Base-by-base conservation (phyloP, 2,888 invertebrate genomes). In the Trissolcus brochymenae region DNA sequence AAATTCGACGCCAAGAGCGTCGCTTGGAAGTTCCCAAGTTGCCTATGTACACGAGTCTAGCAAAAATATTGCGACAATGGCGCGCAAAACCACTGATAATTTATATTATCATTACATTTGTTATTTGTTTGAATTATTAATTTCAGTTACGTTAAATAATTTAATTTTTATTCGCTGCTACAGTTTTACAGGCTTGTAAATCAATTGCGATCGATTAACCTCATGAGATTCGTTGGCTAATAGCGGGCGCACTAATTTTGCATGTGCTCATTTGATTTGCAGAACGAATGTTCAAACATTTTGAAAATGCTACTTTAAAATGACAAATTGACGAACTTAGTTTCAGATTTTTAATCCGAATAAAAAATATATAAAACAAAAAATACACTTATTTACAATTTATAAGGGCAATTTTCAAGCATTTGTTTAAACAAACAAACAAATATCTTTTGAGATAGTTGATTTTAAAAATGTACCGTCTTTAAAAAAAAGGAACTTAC, bases 31-130 rank as follows among this genome's bases (percentile, higher is more conserved):
- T 68, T 61, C 9, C 35, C 35, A 46, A 67, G 29, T 75, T 25
- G 74, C 74, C 53, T 68, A 62, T 74, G 40, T 68, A 74, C 74
- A 74, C 17, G 51, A 51, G 67, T 74, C 59, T 74, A 74, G 74
- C 74, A 74, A 67, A 74, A 74, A 74, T 74, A 74, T 67, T 60
- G 4, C 29, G 74, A 74, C 61, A 61, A 25, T 55, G 68, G 68
- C 61, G 68, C 68, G 17, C 67, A 43, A 67, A 67, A 67, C 40
- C 25, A 25, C 53, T 16, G 11, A 25, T 54, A 25, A 13, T 13
- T 17, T 43, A 14, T 56, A 6, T 35, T n/a, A 13, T 35, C 29
- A 7, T 55, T 55, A 35, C 21, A 66, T 43, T 56, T 64, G 7
- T 61, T 61, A 35, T 70, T 46, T 43, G 2, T 59, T 19, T 43